A percentile compares a stretch with the other conserved stretches of the same genome.
phyloP scores from a whole-genome alignment of 2,797 vertebrate genomes.

The Myoxocephalus aenaeus region DNA sequence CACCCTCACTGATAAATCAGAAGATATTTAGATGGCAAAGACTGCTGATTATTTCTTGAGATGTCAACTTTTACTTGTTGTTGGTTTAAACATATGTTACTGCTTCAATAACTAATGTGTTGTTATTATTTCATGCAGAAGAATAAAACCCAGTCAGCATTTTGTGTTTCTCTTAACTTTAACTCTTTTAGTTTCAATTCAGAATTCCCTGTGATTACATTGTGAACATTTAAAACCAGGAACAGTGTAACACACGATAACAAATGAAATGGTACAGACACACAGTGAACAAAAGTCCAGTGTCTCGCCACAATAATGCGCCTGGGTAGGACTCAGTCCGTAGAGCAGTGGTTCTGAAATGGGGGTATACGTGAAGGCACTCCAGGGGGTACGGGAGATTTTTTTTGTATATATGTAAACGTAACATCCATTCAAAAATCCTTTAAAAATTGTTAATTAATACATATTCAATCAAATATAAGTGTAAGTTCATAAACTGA shows the following conservation, averaged over 20 bases:
- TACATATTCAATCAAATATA: too few relatives aligned
- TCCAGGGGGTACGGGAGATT: too few relatives aligned
- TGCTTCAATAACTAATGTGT: background rate
- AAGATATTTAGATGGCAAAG: background rate
- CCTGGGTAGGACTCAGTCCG: conserved; percentile 74
- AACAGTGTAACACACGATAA: background rate
- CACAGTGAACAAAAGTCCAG: background rate
- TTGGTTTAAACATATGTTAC: background rate
- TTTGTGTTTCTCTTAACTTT: background rate
- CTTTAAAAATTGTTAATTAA: too few relatives aligned
- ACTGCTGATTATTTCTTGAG: background rate
- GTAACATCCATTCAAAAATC: too few relatives aligned
- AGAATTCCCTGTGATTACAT: conserved; percentile 7
- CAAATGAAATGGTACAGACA: background rate
- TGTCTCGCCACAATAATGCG: background rate
- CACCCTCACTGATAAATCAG: background rate
- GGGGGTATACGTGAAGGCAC: too few relatives aligned
- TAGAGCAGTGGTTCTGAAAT: too few relatives aligned
- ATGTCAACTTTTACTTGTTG: background rate
- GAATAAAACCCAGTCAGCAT: background rate
- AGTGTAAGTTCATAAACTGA: too few relatives aligned
- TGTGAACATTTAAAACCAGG: conserved; percentile 7
- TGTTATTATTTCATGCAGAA: background rate
- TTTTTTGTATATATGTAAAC: too few relatives aligned
- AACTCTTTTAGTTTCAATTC: background rate